Evolutionary conservation across 2,797 vertebrate species (phyloP).

Genomic region (Notoglanidium macrostoma): DNA sequence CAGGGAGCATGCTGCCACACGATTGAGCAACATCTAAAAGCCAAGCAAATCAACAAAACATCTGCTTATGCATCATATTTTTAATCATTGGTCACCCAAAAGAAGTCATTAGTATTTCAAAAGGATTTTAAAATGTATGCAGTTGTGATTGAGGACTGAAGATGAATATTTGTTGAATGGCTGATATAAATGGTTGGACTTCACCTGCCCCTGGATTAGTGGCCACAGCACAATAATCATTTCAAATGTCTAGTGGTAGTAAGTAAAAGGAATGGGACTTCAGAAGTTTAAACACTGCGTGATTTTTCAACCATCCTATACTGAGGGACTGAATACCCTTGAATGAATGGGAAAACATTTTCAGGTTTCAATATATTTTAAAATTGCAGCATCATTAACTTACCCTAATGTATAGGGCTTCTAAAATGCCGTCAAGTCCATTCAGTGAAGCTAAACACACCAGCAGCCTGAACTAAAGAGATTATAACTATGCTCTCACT

Average conservation of each 20-base stretch:
- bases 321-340: background rate
- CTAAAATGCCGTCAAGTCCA: constrained; percentile 2
- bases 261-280: background rate
- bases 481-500: constrained; percentile 36
- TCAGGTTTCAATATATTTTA: background rate
- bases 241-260: background rate
- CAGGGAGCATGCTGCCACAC: background rate
- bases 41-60: background rate
- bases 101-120: background rate
- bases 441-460: constrained; percentile 34
- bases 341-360: background rate
- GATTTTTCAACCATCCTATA: background rate
- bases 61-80: background rate
- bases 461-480: constrained; percentile 30
- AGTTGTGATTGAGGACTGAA: background rate
- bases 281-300: background rate
- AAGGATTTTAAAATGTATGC: background rate
- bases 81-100: background rate
- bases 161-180: background rate
- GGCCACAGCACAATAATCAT: background rate
- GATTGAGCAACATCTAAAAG: background rate
- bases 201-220: background rate
- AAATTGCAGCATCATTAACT: background rate
- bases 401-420: background rate
- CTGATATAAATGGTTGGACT: background rate